phyloP scores from a whole-genome alignment of 2,888 invertebrate species.

The Acrobasis suavella region DNA sequence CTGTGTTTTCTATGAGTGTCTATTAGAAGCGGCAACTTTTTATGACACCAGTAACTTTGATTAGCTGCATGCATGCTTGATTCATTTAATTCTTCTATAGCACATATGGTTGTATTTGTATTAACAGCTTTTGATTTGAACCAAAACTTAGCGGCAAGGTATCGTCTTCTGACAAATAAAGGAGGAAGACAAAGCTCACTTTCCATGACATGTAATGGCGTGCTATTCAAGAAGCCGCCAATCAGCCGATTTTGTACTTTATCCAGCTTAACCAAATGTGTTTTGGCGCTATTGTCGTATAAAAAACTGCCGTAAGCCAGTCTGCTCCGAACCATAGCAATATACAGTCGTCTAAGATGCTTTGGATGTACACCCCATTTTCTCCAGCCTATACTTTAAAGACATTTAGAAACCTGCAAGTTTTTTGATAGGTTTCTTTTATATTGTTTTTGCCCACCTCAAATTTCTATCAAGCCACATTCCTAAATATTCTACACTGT shows the following conservation, averaged over 20 bases:
- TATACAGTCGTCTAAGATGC: constrained; percentile 35
- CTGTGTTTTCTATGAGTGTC: not conserved
- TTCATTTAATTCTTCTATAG: not conserved
- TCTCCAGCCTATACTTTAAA: constrained; percentile 31
- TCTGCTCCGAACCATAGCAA: constrained; percentile 36
- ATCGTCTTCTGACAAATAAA: constrained; percentile 28
- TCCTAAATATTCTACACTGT: constrained; percentile 32
- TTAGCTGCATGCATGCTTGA: not conserved
- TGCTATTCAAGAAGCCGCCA: constrained; percentile 34
- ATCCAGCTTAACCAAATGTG: constrained; percentile 31
- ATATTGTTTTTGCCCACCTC: constrained; percentile 34
- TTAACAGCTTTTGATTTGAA: constrained; percentile 6
- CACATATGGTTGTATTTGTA: not conserved
- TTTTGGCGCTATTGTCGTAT: constrained; percentile 29
- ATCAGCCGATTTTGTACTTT: constrained; percentile 34
- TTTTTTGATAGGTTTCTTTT: constrained; percentile 27
- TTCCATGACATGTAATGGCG: constrained; percentile 34
- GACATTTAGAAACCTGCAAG: constrained; percentile 27
- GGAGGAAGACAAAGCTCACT: constrained; percentile 32
- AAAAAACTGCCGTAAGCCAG: constrained; percentile 36
- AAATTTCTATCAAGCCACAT: constrained; percentile 32
- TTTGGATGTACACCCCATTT: constrained; percentile 37
- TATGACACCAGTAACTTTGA: not conserved
- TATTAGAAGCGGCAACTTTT: constrained; percentile 4
- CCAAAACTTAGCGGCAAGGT: constrained; percentile 27